Evolutionary conservation across 64 coral and sea anemone genomes (phyloP), one percentile per base, ranked within the genome.

Genomic region (Astreopora myriophthalma): DNA sequence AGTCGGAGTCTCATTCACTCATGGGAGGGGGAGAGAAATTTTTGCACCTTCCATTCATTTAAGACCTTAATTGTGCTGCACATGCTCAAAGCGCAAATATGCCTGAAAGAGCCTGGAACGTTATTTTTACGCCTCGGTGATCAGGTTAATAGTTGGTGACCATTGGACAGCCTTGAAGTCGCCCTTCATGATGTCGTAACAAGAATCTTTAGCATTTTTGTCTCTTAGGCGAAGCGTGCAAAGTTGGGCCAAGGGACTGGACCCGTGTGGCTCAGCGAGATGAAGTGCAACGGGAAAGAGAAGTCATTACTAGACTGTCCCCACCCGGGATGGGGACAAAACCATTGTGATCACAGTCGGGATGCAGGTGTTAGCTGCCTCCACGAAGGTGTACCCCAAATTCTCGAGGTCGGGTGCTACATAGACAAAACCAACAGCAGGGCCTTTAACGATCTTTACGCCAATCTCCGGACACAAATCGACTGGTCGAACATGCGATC

Each of bases 351-450:
- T 20, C 95, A 96, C 8, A 19, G 1, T 2, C 71, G 70, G 38
- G 95, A 96, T 44, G 95, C 91, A 4, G 95, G 95, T 17, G 95
- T 90, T 16, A 96, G 92, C 31, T 96, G 95, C 25, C 72, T 96
- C 0, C 79, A 96, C 17, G 86, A 93, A 62, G 95, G 90, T 38
- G 77, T 96, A 27, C 94, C 94, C n/a, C 94, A 96, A 73, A 96
- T 96, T 51, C 86, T 96, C n/a, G 94, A 93, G 33, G 90, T 96
- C 6, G 90, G 94, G n/a, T 96, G 94, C 36, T 96, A 85, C 37
- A 31, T 48, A 10, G 94, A 96, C 34, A 13, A 46, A 6, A 23
- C 44, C 12, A 35, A 24, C 11, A 31, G 83, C 3, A 76, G 94
- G 33, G 94, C 94, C 52, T 71, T 96, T 3, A 20, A 37, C 6